phyloP scores from a whole-genome alignment of 2,888 invertebrate genomes.

The Antheraea assamensis region DNA sequence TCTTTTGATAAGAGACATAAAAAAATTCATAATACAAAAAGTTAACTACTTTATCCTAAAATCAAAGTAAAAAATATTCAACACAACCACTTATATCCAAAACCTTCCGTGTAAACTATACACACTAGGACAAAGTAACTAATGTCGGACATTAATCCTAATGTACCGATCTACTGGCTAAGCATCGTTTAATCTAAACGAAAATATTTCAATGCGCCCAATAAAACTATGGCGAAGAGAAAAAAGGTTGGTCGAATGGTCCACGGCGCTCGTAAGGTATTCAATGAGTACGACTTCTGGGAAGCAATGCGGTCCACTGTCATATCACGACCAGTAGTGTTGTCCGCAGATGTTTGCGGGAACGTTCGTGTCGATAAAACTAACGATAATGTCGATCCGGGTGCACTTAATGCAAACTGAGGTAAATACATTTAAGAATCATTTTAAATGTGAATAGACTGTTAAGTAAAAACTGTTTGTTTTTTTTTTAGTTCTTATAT shows the following conservation, averaged over 20 bases:
- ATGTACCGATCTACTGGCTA: conserved; percentile 73
- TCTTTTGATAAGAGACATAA: not conserved
- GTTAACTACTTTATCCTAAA: conserved; percentile 44
- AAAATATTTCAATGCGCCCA: conserved; percentile 79
- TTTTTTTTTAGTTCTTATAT: not conserved
- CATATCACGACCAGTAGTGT: conserved; percentile 75
- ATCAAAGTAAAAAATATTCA: conserved; percentile 53
- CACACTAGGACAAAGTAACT: conserved; percentile 56
- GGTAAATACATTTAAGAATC: not conserved
- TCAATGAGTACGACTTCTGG: conserved; percentile 76
- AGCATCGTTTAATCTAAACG: conserved; percentile 79
- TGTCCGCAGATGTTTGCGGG: conserved; percentile 32
- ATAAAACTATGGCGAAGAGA: conserved; percentile 72
- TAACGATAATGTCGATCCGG: not conserved
- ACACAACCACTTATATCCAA: conserved; percentile 46
- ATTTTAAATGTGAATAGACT: no score
- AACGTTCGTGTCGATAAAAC: conserved; percentile 19
- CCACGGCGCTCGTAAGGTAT: conserved; percentile 73
- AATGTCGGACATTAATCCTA: conserved; percentile 80
- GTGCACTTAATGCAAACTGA: not conserved
- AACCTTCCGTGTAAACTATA: conserved; percentile 58
- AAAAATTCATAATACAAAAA: conserved; percentile 38
- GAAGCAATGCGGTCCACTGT: conserved; percentile 75
- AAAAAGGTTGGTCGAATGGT: conserved; percentile 65
- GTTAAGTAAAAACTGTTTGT: no score